Evolutionary conservation across 2,797 vertebrate genomes (phyloP), one percentile per base, ranked within the genome.

Genomic region (Notoglanidium macrostoma): DNA sequence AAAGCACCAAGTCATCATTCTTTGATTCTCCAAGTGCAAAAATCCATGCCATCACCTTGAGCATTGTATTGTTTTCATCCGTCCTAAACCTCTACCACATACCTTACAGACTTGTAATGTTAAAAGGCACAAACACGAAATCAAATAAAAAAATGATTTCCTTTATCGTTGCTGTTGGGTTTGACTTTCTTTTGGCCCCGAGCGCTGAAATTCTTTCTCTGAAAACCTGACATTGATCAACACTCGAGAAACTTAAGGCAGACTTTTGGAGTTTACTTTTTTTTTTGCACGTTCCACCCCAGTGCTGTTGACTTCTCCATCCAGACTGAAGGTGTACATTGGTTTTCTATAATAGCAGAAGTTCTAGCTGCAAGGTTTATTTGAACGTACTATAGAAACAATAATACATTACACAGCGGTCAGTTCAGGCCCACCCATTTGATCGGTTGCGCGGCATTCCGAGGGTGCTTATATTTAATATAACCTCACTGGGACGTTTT

Each of bases 1-100:
- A n/a, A 85, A 78, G 46, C 68, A 68, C 44, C 49, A 49, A 84
- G 83, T 85, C 63, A 86, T 88, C 79, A 89, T 76, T 83, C 76
- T 76, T 85, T 88, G 81, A 61, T 78, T 87, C 59, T 78, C 6
- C 35, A 61, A 32, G 17, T 59, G 55, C n/a, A 80, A 87, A 77
- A 80, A 84, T 86, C 83, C 76, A 81, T 29, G 10, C 63, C 67
- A 85, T 83, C n/a, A 85, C 72, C 54, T 87, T 40, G 32, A 79
- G 77, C 32, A 14, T 3, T 26, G 21, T 40, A 59, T 78, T 55
- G 7, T 55, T 78, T 78, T 78, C 51, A 78, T 32, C n/a, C 32
- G 29, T 32, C 73, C 49, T 59, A 84, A 85, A 29, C 29, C 26
- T 61, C n/a, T 21, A 2, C 77, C 55, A 80, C 15, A 77, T 54